Conservation (phyloP, 1,140 invertebrate genomes). For the Macrocentrus cingulum region DNA sequence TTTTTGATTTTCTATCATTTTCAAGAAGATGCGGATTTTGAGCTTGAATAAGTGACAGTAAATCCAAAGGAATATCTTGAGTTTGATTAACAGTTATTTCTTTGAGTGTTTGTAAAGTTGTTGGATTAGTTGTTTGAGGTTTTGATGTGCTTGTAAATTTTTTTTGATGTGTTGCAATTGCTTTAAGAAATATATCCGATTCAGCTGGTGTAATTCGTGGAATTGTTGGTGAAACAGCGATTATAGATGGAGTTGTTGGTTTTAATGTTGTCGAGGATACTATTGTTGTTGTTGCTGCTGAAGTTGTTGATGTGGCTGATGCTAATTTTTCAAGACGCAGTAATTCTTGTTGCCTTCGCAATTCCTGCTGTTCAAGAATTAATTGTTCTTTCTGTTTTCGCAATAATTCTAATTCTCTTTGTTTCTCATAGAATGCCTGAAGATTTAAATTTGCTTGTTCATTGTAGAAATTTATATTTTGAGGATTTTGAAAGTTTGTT, state of each 20-base stretch:
- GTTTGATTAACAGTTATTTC: conserved; percentile 31
- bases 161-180: conserved; percentile 55
- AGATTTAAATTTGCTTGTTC: conserved; percentile 59
- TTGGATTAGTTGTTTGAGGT: conserved; percentile 24
- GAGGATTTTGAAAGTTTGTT: conserved; percentile 40
- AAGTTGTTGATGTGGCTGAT: conserved; percentile 44
- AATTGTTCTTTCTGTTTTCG: conserved; percentile 52
- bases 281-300: conserved; percentile 35
- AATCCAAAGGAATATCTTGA: conserved; percentile 40
- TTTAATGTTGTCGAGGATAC: conserved; percentile 36
- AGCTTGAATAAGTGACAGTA: conserved; percentile 46
- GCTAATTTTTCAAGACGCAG: conserved; percentile 53
- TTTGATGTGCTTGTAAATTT: conserved; percentile 45
- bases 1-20: conserved; percentile 43
- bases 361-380: conserved; percentile 50
- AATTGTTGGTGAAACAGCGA: conserved; percentile 44
- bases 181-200: conserved; percentile 52
- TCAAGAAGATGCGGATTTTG: conserved; percentile 41
- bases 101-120: conserved; percentile 13
- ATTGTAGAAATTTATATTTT: conserved; percentile 55
- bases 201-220: conserved; percentile 51
- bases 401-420: conserved; percentile 63
- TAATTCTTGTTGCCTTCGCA: conserved; percentile 51
- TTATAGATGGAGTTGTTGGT: conserved; percentile 30
- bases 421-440: conserved; percentile 64